phyloP scores from a whole-genome alignment of 1,140 invertebrate genomes.

The Micrasema longulum region DNA sequence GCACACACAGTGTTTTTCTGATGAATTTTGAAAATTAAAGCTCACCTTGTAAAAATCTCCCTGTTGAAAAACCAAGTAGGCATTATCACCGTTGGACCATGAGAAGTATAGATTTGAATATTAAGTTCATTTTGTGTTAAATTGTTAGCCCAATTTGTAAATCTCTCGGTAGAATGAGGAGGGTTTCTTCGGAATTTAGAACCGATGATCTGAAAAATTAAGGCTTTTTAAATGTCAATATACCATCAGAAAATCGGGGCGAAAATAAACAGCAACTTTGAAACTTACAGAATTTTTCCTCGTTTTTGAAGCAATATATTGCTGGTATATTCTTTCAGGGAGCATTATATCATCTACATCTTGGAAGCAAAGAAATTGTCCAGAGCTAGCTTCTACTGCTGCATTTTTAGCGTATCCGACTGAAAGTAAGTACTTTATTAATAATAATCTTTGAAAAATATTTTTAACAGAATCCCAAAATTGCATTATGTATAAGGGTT shows the following conservation, averaged over 20 bases:
- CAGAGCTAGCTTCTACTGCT: slow-evolving; percentile 72
- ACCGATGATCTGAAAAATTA: slow-evolving; percentile 66
- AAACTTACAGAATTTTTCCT: slow-evolving; percentile 10
- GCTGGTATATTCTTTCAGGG: slow-evolving; percentile 70
- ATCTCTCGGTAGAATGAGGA: slow-evolving; percentile 73
- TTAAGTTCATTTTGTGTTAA: slow-evolving; percentile 70
- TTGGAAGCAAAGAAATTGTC: slow-evolving; percentile 81
- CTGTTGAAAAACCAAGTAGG: slow-evolving; percentile 85
- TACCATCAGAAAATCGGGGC: too few species aligned
- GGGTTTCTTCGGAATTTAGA: slow-evolving; percentile 71
- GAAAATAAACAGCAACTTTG: too few species aligned
- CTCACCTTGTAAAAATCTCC: slow-evolving; percentile 68
- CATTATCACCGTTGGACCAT: slow-evolving; percentile 85
- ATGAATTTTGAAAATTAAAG: background rate
- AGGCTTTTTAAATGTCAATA: too few species aligned
- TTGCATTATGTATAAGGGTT: too few species aligned
- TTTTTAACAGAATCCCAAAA: too few species aligned
- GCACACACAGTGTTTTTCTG: too few species aligned
- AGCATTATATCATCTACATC: slow-evolving; percentile 82
- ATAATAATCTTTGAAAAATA: too few species aligned
- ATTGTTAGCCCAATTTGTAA: slow-evolving; percentile 79
- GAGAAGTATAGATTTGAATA: slow-evolving; percentile 78
- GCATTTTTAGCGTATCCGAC: slow-evolving; percentile 82
- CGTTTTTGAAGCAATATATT: slow-evolving; percentile 67
- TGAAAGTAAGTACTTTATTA: slow-evolving; percentile 28